phyloP scores from a whole-genome alignment of 2,888 invertebrate species.

The Mantis religiosa region DNA sequence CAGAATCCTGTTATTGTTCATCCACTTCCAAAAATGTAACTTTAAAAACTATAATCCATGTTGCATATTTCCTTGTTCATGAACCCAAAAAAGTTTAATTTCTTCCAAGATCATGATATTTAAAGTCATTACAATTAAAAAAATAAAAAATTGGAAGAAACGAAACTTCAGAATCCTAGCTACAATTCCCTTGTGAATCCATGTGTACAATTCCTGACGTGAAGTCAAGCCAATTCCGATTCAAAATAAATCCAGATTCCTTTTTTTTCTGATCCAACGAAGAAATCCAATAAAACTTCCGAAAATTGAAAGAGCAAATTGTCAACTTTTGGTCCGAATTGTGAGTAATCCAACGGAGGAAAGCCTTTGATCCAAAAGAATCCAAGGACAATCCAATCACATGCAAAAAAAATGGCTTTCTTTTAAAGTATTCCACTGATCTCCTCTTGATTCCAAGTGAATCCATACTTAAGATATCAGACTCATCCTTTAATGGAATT shows the following conservation, averaged over 20 bases:
- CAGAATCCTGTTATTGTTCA: not conserved
- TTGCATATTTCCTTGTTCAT: not conserved
- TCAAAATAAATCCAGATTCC: conserved; percentile 9
- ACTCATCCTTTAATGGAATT: conserved; percentile 16
- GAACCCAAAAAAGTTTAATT: not conserved
- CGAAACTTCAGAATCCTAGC: conserved; percentile 2
- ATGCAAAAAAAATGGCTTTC: conserved; percentile 13
- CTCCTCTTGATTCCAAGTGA: conserved; percentile 20
- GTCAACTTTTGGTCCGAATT: conserved; percentile 2
- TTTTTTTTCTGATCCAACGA: conserved; percentile 21
- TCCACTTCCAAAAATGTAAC: not conserved
- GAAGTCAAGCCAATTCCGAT: conserved; percentile 2
- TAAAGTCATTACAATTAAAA: not conserved
- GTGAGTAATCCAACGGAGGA: conserved; percentile 5
- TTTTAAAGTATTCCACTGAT: conserved; percentile 2
- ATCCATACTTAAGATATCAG: conserved; percentile 5
- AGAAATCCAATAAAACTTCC: conserved; percentile 17
- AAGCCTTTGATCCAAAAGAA: conserved; percentile 27
- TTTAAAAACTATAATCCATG: not conserved
- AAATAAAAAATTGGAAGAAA: not conserved
- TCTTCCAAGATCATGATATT: not conserved
- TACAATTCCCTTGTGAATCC: conserved; percentile 12
- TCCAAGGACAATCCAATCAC: conserved; percentile 19
- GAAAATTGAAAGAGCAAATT: not conserved
- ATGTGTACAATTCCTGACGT: not conserved